phyloP scores from a whole-genome alignment of 2,113 vertebrate genomes.

The Phyllostomus discolor region DNA sequence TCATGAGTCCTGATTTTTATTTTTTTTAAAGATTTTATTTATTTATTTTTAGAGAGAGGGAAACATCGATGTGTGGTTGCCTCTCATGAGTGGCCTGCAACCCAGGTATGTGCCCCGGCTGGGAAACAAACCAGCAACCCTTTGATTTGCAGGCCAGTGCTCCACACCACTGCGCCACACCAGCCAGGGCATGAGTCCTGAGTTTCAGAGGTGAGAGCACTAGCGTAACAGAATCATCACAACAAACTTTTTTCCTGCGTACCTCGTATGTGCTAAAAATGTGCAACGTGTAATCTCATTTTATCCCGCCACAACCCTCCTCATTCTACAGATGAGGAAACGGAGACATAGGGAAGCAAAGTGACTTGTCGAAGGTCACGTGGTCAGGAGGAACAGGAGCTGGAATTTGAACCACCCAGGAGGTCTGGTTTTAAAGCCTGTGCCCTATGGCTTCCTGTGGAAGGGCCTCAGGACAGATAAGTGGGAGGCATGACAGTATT shows the following conservation, averaged over 20 bases:
- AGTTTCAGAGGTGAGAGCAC: not conserved
- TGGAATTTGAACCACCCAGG: not conserved
- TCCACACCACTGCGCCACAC: too few species aligned
- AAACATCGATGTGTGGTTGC: too few species aligned
- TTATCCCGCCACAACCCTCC: not conserved
- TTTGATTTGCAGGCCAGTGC: too few species aligned
- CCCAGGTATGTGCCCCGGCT: too few species aligned
- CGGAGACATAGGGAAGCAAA: not conserved
- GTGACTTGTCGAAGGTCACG: not conserved
- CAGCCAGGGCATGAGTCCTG: not conserved
- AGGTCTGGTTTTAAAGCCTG: not conserved
- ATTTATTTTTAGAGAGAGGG: too few species aligned
- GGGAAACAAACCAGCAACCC: too few species aligned
- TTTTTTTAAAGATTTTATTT: too few species aligned
- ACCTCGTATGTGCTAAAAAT: not conserved
- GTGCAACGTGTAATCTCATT: not conserved
- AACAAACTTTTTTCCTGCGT: not conserved
- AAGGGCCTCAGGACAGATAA: not conserved
- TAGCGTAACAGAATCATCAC: not conserved
- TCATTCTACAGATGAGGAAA: not conserved
- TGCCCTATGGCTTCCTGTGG: not conserved
- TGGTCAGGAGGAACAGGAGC: not conserved
- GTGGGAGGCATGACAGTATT: not conserved
- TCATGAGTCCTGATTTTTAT: not conserved
- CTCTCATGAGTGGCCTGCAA: too few species aligned